Conservation (phyloP, 2,888 invertebrate genomes). For the Pseudococcus longispinus region DNA sequence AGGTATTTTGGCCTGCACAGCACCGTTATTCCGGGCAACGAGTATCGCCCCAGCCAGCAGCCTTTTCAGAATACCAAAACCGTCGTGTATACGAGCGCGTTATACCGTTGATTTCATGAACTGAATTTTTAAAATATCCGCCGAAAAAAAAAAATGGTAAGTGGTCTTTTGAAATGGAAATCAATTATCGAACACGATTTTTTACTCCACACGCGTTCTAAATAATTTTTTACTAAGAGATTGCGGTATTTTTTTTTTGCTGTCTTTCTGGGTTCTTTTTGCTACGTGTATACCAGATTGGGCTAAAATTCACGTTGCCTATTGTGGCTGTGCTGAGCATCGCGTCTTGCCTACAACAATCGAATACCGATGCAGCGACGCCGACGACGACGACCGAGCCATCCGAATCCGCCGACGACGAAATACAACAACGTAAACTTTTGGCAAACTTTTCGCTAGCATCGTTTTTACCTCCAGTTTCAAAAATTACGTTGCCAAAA, state of each 20-base stretch:
- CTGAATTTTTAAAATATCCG: slow-evolving; percentile 26
- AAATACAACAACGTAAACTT: slow-evolving; percentile 26
- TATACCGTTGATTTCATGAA: slow-evolving; percentile 30
- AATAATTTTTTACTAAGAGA: not conserved
- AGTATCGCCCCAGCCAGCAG: not conserved
- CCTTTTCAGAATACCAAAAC: not conserved
- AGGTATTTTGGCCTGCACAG: slow-evolving; percentile 33
- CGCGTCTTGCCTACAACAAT: slow-evolving; percentile 24
- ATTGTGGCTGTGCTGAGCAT: not conserved
- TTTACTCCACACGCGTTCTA: not conserved
- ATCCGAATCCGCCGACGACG: not conserved
- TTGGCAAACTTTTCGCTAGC: slow-evolving; percentile 34
- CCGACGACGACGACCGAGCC: not conserved
- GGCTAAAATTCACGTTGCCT: not conserved
- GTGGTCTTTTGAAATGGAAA: slow-evolving; percentile 42
- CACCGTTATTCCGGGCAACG: not conserved
- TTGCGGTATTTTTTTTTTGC: not conserved
- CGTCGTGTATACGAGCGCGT: not conserved
- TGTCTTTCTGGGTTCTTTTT: not conserved
- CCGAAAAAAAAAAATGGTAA: not conserved
- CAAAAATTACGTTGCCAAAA: slow-evolving; percentile 43
- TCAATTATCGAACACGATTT: slow-evolving; percentile 35
- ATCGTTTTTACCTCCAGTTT: slow-evolving; percentile 34
- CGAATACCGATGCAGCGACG: not conserved
- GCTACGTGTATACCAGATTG: not conserved